Evolutionary conservation across 37 sponge, comb jelly and placozoan species (phyloP).

Genomic region (Eunapius fragilis): DNA sequence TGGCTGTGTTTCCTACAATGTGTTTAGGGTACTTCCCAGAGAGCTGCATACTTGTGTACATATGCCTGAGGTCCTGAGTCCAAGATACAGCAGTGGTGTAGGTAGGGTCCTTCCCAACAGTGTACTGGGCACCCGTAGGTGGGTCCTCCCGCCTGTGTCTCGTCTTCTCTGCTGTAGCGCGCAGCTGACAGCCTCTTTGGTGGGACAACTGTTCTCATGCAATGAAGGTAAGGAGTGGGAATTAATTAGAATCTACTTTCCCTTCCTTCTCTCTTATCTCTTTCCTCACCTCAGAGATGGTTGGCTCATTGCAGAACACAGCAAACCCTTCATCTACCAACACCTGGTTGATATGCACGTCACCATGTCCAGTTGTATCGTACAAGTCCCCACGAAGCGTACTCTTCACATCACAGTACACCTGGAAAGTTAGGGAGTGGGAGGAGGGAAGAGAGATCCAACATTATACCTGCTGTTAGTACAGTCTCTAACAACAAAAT

Average conservation of each 20-base stretch:
- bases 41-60: not conserved
- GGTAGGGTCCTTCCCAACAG: not conserved
- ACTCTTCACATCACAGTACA: conserved; percentile 71
- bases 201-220: not conserved
- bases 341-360: conserved; percentile 66
- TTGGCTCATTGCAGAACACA: conserved; percentile 61
- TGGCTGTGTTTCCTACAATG: not conserved
- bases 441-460: not conserved
- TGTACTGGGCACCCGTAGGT: not conserved
- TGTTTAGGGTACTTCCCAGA: not conserved
- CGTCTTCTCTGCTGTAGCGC: not conserved
- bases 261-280: not conserved
- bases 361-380: conserved; percentile 35
- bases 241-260: not conserved
- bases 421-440: conserved; percentile 20
- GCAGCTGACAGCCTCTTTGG: not conserved
- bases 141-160: not conserved
- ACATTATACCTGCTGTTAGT: no score
- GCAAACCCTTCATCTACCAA: conserved; percentile 71
- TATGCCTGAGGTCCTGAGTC: not conserved
- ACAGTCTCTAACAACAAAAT: no score
- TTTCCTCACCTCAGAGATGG: conserved; percentile 58
- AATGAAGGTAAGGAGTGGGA: not conserved
- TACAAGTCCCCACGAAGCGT: conserved; percentile 72
- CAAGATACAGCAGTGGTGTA: not conserved